These are phyloP conservation scores for Setipinna tenuifilis DNA, from an alignment of 2,797 vertebrate genomes.

Conservation along the genomic window DNA sequence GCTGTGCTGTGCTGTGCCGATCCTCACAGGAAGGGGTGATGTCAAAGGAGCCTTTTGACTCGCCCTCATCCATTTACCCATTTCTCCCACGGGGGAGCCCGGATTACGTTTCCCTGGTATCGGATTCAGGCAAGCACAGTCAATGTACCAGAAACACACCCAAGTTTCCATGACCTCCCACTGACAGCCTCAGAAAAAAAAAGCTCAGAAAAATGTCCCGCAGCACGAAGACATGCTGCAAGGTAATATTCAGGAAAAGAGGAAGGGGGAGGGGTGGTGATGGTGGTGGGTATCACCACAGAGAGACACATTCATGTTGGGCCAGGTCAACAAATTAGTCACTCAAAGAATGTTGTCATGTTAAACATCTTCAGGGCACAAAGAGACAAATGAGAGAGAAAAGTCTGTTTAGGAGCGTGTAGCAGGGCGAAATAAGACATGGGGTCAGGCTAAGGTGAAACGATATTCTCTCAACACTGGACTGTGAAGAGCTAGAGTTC, in stretches of 20 bases:
- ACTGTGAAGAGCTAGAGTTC: neutral
- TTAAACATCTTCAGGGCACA: constrained; percentile 23
- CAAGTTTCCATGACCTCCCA: neutral
- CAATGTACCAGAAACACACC: constrained; percentile 23
- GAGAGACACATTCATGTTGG: neutral
- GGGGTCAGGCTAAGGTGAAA: neutral
- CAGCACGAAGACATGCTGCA: neutral
- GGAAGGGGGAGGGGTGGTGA: neutral
- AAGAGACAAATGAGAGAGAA: neutral
- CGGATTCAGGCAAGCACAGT: constrained; percentile 10
- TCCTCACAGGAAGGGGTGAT: neutral
- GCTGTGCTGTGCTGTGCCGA: neutral
- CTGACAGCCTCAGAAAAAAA: neutral
- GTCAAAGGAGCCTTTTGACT: neutral
- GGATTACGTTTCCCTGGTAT: neutral
- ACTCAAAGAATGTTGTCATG: neutral
- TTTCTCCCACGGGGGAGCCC: neutral
- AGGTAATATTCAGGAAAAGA: neutral
- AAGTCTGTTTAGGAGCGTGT: neutral
- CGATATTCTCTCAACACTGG: neutral
- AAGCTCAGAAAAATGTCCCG: constrained; percentile 12
- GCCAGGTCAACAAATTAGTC: neutral
- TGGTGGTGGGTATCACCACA: too few species aligned
- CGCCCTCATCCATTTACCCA: constrained; percentile 4
- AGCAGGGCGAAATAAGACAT: neutral